Evolutionary conservation across 92 coral and sea anemone genomes (phyloP), one percentile per base, ranked within the genome.

Genomic region (Epizoanthus rinbou): DNA sequence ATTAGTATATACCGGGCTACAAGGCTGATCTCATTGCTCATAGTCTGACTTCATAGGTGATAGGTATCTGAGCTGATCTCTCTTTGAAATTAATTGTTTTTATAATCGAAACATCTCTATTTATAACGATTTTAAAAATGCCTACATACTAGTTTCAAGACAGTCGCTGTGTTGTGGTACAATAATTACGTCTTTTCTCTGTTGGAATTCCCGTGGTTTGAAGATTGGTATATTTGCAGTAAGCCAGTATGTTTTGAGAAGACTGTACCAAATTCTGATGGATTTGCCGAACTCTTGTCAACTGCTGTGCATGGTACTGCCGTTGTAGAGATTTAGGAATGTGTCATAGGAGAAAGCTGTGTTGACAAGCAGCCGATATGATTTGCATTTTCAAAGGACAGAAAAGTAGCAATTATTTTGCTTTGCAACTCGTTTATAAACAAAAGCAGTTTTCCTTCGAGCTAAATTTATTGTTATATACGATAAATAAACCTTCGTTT

Each of bases 271-370:
- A 56, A 0, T 59, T 41, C 10, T 47, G 23, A n/a, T n/a, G n/a
- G n/a, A 25, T 43, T 21, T 19, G 33, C 37, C 2, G 31, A 28
- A 6, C 25, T 50, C 19, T 14, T 28, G 37, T 43, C 21, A 63
- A 0, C 43, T 15, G 67, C 43, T 18, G 37, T 13, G n/a, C n/a
- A n/a, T n/a, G 3, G 41, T 60, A 15, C 15, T 21, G 43, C 47
- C 72, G 82, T 78, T 78, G 71, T 78, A 78, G 82, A 78, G 71
- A 78, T 11, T 39, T 18, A 78, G 82, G 82, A 78, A 78, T 78
- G 71, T 35, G 39, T 17, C 50, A 43, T 41, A 60, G 17, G 66
- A 31, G 57, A n/a, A 39, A 59, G 17, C 18, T 37, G 57, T 62
- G 71, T 78, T 78, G 57, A 63, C 71, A 59, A 35, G 18, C 53